A percentile compares a stretch with the other conserved stretches of the same genome.
phyloP scores from a whole-genome alignment of 2,888 invertebrate species.

The Oscheius sp. region DNA sequence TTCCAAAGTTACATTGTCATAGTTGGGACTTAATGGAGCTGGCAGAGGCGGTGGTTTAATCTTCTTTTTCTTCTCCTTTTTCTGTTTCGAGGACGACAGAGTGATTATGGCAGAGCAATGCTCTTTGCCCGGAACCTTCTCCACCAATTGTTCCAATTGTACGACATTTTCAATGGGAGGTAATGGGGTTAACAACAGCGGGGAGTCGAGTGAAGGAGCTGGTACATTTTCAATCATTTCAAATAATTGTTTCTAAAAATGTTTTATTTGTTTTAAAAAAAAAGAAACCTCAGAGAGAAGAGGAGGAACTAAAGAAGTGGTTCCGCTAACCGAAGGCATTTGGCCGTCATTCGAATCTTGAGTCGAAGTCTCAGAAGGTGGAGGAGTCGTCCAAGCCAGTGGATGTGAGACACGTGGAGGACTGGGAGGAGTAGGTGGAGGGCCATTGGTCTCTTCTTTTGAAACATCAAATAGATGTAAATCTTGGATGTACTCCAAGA shows the following conservation, averaged over 20 bases:
- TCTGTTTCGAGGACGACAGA: not conserved
- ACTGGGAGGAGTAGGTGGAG: conserved; percentile 20
- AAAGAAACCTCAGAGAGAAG: not conserved
- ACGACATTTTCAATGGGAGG: conserved; percentile 9
- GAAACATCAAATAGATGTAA: conserved; percentile 13
- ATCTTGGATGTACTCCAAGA: conserved; percentile 32
- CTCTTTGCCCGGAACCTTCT: not conserved
- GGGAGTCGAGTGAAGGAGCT: not conserved
- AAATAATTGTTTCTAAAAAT: conserved; percentile 10
- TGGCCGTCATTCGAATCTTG: conserved; percentile 9
- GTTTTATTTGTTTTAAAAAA: not conserved
- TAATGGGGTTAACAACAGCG: conserved; percentile 11
- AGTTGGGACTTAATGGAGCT: conserved; percentile 10
- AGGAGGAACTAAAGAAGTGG: not conserved
- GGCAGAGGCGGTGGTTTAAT: conserved; percentile 18
- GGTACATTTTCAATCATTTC: conserved; percentile 8
- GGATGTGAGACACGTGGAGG: conserved; percentile 4
- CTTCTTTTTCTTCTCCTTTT: not conserved
- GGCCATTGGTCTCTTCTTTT: not conserved
- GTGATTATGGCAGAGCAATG: conserved; percentile 7
- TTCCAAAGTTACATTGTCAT: conserved; percentile 31
- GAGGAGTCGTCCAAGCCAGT: conserved; percentile 13
- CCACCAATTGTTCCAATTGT: conserved; percentile 13
- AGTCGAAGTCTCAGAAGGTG: conserved; percentile 19
- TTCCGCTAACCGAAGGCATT: not conserved